Base-by-base conservation (phyloP, 1,140 invertebrate genomes). In the Drosophila oshimai region DNA sequence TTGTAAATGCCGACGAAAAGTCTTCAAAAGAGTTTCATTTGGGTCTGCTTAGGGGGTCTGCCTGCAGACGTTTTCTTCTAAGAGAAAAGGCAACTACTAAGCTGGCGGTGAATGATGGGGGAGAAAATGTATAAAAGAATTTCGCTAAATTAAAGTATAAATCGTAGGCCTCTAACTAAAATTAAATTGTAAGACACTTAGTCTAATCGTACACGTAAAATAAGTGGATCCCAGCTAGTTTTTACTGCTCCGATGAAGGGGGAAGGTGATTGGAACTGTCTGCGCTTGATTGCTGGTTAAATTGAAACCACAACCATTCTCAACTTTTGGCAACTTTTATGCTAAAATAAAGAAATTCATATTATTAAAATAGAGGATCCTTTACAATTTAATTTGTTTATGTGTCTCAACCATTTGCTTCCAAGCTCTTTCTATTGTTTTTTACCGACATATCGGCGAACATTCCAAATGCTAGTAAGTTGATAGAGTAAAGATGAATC, bases 311-410 rank as follows among this genome's bases (percentile, higher is more conserved):
- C 81, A 81, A 87, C 81, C 76, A 79, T 87, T 81, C 54, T 81
- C 60, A 81, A 86, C 77, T 87, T 87, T 87, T 87, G 81, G 76
- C 81, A 87, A 74, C 76, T 84, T 70, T 86, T 86, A 72, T 79
- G 60, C 81, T 87, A 57, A 4, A 80, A 62, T 3, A 10, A 26
- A 46, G 13, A 39, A 5, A 47, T 3, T 33, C 15, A 39, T 6
- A 47, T 3, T 33, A 6, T 37, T 17, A 12, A 9, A 34, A 26
- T 28, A 10, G 22, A 2, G 22, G 22, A 22, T 5, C 2, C 22
- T 22, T 22, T 12, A 10, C 26, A 34, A 10, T 20, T 53, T 53
- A 53, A 15, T 13, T 10, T 2, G 13, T 10, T 55, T 13, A 5
- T 2, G 13, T 10, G 45, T 17, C 13, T n/a, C 18, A 46, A 33